Evolutionary conservation across 2,888 invertebrate species (phyloP).

Genomic region (Amphipoea lucens): DNA sequence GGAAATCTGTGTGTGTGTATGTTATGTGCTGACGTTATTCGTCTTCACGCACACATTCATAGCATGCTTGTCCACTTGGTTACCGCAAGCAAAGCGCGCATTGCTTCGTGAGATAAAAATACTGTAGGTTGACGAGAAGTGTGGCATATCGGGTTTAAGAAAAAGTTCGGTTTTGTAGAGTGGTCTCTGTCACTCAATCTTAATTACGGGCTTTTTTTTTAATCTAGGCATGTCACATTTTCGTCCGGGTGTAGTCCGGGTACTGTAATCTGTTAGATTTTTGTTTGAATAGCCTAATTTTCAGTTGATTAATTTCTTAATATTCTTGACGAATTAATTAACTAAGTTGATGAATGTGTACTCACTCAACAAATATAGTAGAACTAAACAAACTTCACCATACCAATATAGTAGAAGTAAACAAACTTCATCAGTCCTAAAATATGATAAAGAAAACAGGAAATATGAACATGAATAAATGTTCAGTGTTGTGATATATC

Average conservation of each 20-base stretch:
- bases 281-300: neutral
- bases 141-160: neutral
- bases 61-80: neutral
- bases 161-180: neutral
- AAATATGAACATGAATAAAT: conserved; percentile 3
- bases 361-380: neutral
- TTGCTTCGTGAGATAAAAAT: neutral
- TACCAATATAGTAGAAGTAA: neutral
- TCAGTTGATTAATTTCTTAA: neutral
- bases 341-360: neutral
- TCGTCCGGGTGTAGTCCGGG: neutral
- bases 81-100: neutral
- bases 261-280: neutral
- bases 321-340: neutral
- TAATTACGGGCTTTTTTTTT: neutral
- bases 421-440: neutral
- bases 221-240: neutral
- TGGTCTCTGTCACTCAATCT: neutral
- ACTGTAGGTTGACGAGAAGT: neutral
- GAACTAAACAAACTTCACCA: neutral
- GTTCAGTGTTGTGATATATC: neutral
- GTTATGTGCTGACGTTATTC: neutral
- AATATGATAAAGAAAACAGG: conserved; percentile 2
- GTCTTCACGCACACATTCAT: neutral
- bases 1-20: neutral